Evolutionary conservation across 2,797 vertebrate species (phyloP).

Genomic region (Siniperca obscura): DNA sequence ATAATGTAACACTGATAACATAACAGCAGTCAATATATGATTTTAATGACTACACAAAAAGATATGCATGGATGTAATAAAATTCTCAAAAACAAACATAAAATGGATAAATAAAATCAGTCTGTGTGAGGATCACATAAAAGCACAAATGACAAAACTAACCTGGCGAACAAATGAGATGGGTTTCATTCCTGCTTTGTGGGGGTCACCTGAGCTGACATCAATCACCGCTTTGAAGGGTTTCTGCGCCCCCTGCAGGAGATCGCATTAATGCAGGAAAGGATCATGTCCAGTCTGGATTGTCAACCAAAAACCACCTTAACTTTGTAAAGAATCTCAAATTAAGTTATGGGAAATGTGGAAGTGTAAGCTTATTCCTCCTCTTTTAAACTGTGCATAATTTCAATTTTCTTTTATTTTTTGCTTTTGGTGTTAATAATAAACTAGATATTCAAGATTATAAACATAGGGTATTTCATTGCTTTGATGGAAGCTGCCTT

Average conservation of each 20-base stretch:
- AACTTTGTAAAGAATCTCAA: neutral
- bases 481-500: constrained; percentile 1
- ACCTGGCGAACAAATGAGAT: constrained; percentile 83
- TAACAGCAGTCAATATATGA: neutral
- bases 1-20: no score
- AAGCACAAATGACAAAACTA: neutral
- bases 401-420: neutral
- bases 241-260: constrained; percentile 63
- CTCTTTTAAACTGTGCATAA: neutral
- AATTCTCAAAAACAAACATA: neutral
- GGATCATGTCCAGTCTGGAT: neutral
- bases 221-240: constrained; percentile 70
- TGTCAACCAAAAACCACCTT: neutral
- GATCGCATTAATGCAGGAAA: neutral
- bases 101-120: neutral
- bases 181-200: constrained; percentile 73
- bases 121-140: neutral
- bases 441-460: neutral
- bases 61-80: neutral
- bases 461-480: neutral
- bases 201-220: constrained; percentile 69
- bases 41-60: neutral
- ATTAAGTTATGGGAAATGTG: neutral
- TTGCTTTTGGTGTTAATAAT: neutral
- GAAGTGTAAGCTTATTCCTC: neutral